Conservation (phyloP, 2,113 vertebrate genomes). For the Aythya baeri region DNA sequence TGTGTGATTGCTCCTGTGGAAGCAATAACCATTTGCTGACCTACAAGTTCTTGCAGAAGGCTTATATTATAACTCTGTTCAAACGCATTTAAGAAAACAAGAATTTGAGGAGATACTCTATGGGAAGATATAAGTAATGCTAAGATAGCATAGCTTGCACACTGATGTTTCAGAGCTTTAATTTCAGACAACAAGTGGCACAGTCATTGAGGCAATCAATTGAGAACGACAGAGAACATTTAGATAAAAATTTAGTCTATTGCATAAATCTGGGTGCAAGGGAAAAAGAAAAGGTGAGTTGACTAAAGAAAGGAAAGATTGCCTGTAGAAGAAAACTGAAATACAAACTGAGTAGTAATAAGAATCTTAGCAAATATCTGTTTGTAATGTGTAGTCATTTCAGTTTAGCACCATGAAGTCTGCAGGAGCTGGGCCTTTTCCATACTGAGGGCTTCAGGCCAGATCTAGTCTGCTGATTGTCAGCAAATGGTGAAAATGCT, state of each 20-base stretch:
- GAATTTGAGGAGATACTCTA: neutral
- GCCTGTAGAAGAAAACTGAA: neutral
- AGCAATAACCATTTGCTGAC: conserved; percentile 14
- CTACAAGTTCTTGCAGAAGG: neutral
- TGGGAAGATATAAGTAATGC: neutral
- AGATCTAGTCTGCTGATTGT: neutral
- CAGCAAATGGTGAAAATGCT: conserved; percentile 8
- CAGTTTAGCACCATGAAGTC: neutral
- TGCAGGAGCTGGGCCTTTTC: neutral
- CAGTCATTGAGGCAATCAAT: neutral
- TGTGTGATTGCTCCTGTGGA: conserved; percentile 3
- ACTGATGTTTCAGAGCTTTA: conserved; percentile 21
- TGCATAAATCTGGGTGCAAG: neutral
- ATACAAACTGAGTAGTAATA: neutral
- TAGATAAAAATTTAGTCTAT: neutral
- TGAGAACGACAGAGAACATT: conserved; percentile 7
- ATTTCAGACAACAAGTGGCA: conserved; percentile 20
- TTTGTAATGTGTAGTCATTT: neutral
- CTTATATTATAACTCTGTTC: conserved; percentile 16
- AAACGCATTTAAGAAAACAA: neutral
- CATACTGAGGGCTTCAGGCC: neutral
- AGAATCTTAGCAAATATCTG: neutral
- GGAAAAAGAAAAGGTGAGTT: neutral
- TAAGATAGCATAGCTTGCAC: neutral
- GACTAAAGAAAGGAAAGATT: neutral